Base-by-base conservation (phyloP, 2,888 invertebrate species). In the Drosophila ezoana region DNA sequence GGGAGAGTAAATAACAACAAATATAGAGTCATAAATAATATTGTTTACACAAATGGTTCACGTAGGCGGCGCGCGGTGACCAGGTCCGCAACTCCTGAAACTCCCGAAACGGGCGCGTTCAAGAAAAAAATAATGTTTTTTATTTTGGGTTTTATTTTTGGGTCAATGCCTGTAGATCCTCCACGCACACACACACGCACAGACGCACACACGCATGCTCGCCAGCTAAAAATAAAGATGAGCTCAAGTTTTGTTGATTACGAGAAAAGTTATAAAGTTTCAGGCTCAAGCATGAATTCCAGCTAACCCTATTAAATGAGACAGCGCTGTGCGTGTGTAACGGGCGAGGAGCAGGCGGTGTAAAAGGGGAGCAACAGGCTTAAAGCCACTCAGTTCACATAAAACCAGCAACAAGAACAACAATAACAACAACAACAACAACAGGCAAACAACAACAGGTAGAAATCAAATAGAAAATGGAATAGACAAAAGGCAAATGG, bases 391-490 rank as follows among this genome's bases (percentile, higher is more conserved):
- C 67, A 59, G 66, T 61, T 66, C 76, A 65, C 62, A 75, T 68
- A 68, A 69, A 79, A 69, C 63, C 67, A 76, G 63, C 47, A 54
- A 43, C 57, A 47, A 49, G 23, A 57, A 61, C 44, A 63, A 51
- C 54, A 56, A 54, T 38, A 63, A 32, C 53, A 38, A 33, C 23
- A 51, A 16, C 32, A 47, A 33, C 23, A 65, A 35, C 57, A 79
- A 72, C 57, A 76, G 74, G 61, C 69, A 77, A 78, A 72, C 63
- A 84, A 86, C 84, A 85, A 86, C 81, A 86, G 83, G 86, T 87
- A 85, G 79, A 86, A 87, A 81, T 83, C 78, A 88, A 83, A 86
- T 86, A 86, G 84, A 87, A 86, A 85, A 81, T 79, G 82, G 79
- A 81, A 87, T 85, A 85, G 84, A 85, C 82, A 76, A 85, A 74